Conservation (phyloP, 2,113 vertebrate genomes). For the Megaptera novaeangliae region DNA sequence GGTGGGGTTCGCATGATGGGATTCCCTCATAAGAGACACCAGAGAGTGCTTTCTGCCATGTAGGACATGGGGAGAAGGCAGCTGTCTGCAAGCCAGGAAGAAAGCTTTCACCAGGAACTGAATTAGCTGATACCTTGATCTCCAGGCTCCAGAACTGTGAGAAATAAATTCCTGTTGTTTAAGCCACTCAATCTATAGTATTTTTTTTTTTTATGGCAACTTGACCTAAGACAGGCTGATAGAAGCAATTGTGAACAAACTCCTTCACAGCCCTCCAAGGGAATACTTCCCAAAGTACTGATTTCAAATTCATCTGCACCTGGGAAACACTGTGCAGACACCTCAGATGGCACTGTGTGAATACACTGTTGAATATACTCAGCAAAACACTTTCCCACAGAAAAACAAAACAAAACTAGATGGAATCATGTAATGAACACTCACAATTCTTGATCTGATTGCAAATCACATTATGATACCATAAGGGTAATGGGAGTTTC, state of each 20-base stretch:
- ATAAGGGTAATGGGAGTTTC: neutral
- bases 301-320: neutral
- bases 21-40: neutral
- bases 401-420: neutral
- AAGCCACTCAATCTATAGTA: neutral
- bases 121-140: neutral
- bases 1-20: too few species aligned
- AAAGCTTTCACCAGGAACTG: neutral
- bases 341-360: neutral
- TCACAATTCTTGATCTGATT: neutral
- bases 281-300: neutral
- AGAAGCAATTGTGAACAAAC: neutral
- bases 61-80: neutral
- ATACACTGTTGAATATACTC: neutral
- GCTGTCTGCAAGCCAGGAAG: neutral
- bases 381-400: neutral
- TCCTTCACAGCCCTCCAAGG: neutral
- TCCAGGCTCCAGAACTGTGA: neutral
- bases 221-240: neutral
- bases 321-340: neutral
- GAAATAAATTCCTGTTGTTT: neutral
- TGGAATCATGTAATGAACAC: neutral
- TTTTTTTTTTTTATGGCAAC: neutral
- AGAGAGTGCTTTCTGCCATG: neutral
- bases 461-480: neutral